phyloP scores from a whole-genome alignment of 2,888 invertebrate genomes.

The Orthosia gothica region DNA sequence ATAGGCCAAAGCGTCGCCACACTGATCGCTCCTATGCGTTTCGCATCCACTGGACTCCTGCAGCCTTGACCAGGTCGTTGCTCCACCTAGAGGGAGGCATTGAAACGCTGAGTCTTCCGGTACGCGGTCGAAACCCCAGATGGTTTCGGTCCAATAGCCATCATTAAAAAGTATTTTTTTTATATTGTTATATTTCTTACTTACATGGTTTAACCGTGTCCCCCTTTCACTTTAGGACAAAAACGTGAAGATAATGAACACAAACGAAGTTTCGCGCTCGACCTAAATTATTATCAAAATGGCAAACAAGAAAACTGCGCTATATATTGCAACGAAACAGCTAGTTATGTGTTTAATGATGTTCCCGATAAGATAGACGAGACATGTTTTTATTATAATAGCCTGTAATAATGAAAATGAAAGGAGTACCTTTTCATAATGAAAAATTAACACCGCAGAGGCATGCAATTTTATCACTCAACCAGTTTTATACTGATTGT shows the following conservation, averaged over 20 bases:
- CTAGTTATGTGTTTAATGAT: constrained; percentile 6
- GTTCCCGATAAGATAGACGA: constrained; percentile 26
- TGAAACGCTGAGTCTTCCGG: too few species aligned
- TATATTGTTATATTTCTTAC: neutral
- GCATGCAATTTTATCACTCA: constrained; percentile 21
- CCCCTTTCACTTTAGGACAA: constrained; percentile 45
- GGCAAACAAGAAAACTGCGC: constrained; percentile 25
- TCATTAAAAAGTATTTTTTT: too few species aligned
- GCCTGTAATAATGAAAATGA: constrained; percentile 15
- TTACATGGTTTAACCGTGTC: constrained; percentile 18
- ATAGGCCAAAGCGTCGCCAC: too few species aligned
- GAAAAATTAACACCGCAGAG: constrained; percentile 1
- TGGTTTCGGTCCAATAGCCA: too few species aligned
- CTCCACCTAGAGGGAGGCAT: too few species aligned
- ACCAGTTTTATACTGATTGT: neutral
- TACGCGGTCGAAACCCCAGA: too few species aligned
- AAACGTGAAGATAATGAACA: constrained; percentile 39
- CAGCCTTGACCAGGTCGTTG: too few species aligned
- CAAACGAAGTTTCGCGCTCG: constrained; percentile 30
- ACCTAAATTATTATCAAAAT: constrained; percentile 45
- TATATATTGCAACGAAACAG: constrained; percentile 6
- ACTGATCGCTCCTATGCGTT: too few species aligned
- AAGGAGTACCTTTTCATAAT: neutral
- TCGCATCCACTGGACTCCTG: too few species aligned
- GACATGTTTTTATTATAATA: constrained; percentile 22